Evolutionary conservation across 2,113 vertebrate genomes (phyloP).

Genomic region (Columba livia): DNA sequence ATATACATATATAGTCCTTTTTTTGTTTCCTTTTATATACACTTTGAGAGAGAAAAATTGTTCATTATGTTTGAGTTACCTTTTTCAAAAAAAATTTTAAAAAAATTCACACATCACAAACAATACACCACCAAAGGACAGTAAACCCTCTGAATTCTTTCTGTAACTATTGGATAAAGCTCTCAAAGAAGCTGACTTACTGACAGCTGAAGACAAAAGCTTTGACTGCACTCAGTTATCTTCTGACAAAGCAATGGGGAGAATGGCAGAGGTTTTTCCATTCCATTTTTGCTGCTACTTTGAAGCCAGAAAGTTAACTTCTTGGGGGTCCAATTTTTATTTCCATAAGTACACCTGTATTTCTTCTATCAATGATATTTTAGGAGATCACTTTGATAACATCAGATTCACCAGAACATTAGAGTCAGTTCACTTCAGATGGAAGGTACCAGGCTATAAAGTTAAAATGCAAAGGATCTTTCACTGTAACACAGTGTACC

Average conservation of each 20-base stretch:
- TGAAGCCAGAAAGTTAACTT: not conserved
- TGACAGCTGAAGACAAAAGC: conserved; percentile 57
- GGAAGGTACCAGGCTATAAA: not conserved
- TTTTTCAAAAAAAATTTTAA: not conserved
- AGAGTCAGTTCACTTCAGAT: not conserved
- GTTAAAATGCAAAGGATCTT: not conserved
- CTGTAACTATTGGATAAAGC: not conserved
- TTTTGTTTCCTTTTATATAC: not conserved
- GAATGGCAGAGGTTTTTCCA: not conserved
- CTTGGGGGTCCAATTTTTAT: not conserved
- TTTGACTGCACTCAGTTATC: conserved; percentile 39
- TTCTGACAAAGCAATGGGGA: conserved; percentile 23
- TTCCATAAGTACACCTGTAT: not conserved
- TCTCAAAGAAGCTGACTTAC: not conserved
- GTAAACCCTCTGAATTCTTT: not conserved
- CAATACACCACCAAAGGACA: not conserved
- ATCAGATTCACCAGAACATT: not conserved
- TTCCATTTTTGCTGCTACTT: not conserved
- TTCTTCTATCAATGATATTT: not conserved
- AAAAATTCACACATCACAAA: too few relatives aligned
- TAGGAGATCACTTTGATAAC: not conserved
- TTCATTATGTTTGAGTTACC: not conserved
- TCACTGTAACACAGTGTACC: not conserved
- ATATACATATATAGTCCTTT: not conserved
- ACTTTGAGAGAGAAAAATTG: not conserved